Conservation (phyloP, 23 tunicate genomes). For the Diplosoma virens region DNA sequence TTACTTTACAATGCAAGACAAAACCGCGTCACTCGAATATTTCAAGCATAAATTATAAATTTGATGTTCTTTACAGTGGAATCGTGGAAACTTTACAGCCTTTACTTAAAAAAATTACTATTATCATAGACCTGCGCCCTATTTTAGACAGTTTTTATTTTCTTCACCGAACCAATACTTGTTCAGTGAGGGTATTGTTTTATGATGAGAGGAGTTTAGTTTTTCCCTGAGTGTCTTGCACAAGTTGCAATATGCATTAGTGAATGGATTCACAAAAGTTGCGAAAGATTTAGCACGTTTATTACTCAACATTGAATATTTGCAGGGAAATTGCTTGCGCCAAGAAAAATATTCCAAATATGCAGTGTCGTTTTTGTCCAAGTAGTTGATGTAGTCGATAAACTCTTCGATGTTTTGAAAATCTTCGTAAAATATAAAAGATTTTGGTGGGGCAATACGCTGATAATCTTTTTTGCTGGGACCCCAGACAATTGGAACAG, state of each 20-base stretch:
- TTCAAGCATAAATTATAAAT: too few relatives aligned
- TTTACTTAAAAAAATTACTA: too few relatives aligned
- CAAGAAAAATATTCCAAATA: constrained; percentile 31
- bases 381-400: constrained; percentile 19
- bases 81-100: too few relatives aligned
- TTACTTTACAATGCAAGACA: too few relatives aligned
- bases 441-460: constrained; percentile 10
- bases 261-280: background rate
- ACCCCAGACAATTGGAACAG: constrained; percentile 53
- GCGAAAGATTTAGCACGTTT: background rate
- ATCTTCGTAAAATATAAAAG: constrained; percentile 29
- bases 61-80: too few relatives aligned
- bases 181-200: too few relatives aligned
- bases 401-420: constrained; percentile 10
- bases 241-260: background rate
- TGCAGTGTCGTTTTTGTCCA: constrained; percentile 39
- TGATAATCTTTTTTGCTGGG: constrained; percentile 4
- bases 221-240: background rate
- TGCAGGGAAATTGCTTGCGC: constrained; percentile 4
- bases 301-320: background rate
- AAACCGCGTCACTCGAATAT: too few relatives aligned
- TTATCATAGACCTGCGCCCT: too few relatives aligned
- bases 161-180: too few relatives aligned
- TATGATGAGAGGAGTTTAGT: too few relatives aligned
- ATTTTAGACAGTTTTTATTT: too few relatives aligned